phyloP scores from a whole-genome alignment of 2,797 vertebrate genomes.

The Danio choprae region DNA sequence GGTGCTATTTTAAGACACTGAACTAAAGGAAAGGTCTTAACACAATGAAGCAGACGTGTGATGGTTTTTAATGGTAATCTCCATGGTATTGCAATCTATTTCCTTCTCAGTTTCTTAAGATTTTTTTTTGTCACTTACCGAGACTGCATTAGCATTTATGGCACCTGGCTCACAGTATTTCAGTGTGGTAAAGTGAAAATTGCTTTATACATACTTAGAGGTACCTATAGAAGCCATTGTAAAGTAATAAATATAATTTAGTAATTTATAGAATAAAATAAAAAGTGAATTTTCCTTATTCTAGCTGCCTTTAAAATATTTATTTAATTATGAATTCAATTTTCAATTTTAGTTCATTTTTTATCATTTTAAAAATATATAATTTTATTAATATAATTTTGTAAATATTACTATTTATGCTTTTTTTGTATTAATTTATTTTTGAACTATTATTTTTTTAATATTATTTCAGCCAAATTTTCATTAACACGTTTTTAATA shows the following conservation, averaged over 20 bases:
- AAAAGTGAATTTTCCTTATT: neutral
- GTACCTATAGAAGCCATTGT: neutral
- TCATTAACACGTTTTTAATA: neutral
- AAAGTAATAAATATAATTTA: neutral
- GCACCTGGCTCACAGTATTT: neutral
- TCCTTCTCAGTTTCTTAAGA: slow-evolving; percentile 1
- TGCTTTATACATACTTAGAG: neutral
- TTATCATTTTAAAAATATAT: neutral
- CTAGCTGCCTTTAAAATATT: neutral
- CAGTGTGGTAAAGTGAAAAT: neutral
- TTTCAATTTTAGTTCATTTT: neutral
- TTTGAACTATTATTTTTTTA: neutral
- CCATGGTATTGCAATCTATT: neutral
- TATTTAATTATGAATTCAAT: neutral
- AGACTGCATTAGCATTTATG: neutral
- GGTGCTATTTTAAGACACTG: slow-evolving; percentile 31
- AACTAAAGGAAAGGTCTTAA: neutral
- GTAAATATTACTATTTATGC: neutral
- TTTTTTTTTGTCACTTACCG: neutral
- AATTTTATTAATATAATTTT: neutral
- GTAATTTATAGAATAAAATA: neutral
- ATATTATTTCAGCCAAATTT: neutral
- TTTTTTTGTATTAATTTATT: neutral
- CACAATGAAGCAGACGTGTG: neutral
- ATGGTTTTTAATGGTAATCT: neutral